Base-by-base conservation (phyloP, 2,888 invertebrate genomes). In the Ormyrus pomaceus region DNA sequence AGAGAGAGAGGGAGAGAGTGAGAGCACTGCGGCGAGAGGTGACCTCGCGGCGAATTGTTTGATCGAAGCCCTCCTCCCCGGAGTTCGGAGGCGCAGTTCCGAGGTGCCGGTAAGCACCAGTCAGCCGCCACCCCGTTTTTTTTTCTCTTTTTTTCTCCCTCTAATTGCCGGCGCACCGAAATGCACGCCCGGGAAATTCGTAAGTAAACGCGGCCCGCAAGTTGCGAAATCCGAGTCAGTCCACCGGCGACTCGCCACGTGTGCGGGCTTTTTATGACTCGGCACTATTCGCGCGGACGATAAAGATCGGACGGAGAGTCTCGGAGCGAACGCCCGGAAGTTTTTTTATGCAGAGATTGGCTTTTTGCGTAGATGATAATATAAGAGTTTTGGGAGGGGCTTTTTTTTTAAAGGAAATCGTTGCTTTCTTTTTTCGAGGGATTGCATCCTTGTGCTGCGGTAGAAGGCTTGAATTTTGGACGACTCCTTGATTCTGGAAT, bases 31-130 rank as follows among this genome's bases (percentile, higher is more conserved):
- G 13, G 13, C 19, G 51, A 34, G 34, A 51, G 61, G 61, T 69
- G 76, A 76, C 68, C 76, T 76, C 76, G 76, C 66, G 58, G 19
- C 59, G 46, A 55, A 61, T 34, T 76, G 76, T 76, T 76, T 76
- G 76, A 76, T 76, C 76, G 76, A 76, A 76, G 69, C 62, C 13
- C 61, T 46, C 55, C 48, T 9, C 51, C 65, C 53, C 13, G 10
- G 51, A 34, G 64, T n/a, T n/a, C 50, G n/a, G 50, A 8, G 10
- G 9, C 19, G n/a, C 5, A 34, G 34, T 3, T 34, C 34, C 34
- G 34, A 34, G 34, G 34, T 34, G 34, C 34, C 34, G 34, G 34
- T 34, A 34, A 34, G 34, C 34, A 34, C 34, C 34, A 34, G 34
- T 11, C n/a, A 8, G 13, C 3, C 62, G 62, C 62, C 34, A 34